phyloP scores from a whole-genome alignment of 2,888 invertebrate genomes.

The Sesia bembeciformis region DNA sequence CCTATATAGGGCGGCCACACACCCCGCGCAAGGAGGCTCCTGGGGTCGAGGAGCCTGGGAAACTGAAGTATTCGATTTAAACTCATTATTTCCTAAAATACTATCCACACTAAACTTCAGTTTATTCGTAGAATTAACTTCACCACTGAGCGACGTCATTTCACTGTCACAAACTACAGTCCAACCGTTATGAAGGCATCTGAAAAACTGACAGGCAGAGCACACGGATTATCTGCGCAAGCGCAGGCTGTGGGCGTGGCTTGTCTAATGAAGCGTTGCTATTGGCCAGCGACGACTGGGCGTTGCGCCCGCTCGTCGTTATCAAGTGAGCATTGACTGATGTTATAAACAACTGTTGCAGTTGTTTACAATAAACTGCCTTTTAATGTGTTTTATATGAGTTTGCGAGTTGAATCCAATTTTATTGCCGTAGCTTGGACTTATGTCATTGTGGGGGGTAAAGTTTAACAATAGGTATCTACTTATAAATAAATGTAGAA shows the following conservation, averaged over 20 bases:
- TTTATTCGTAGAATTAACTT: constrained; percentile 42
- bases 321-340: constrained; percentile 60
- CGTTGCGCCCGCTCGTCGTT: constrained; percentile 31
- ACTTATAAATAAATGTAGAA: no score
- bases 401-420: constrained; percentile 53
- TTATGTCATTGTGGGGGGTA: constrained; percentile 32
- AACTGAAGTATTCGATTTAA: constrained; percentile 1
- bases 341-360: constrained; percentile 52
- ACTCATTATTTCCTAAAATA: constrained; percentile 72
- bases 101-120: constrained; percentile 83
- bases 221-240: constrained; percentile 32
- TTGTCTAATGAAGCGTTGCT: constrained; percentile 19
- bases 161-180: constrained; percentile 16
- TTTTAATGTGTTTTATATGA: constrained; percentile 68
- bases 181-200: constrained; percentile 33
- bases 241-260: constrained; percentile 58
- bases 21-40: constrained; percentile 75
- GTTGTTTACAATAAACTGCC: constrained; percentile 68
- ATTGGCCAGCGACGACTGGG: constrained; percentile 46
- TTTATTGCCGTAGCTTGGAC: constrained; percentile 42
- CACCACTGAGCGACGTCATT: constrained; percentile 58
- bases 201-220: constrained; percentile 52
- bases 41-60: constrained; percentile 33
- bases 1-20: constrained; percentile 77
- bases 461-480: background rate